Base-by-base conservation (phyloP, 2,888 invertebrate genomes). In the Leptinotarsa juncta region DNA sequence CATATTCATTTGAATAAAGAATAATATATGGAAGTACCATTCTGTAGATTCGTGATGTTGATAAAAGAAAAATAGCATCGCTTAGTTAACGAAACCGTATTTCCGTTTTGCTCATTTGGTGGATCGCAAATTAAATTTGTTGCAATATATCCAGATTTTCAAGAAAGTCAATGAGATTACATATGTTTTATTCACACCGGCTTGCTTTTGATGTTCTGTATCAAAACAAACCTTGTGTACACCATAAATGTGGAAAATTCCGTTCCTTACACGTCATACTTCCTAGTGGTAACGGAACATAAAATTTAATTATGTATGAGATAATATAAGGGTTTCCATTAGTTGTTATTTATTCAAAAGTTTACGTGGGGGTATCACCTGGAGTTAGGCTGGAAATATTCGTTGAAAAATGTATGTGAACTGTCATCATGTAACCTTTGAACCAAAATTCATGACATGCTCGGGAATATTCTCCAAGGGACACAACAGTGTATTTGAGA, bases 291-390 rank as follows among this genome's bases (percentile, higher is more conserved):
- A 68, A 71, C 67, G 68, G 68, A 65, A 67, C 74, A 74, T 74
- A 65, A 71, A 74, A 71, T 74, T 74, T 68, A 74, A 74, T 74
- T 74, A 71, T 71, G 55, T 68, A 74, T 74, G 71, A 71, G 68
- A 62, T 15, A 48, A 48, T 62, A 65, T 74, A 67, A 74, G 67
- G 62, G 71, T 71, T 62, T 74, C 74, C 71, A 74, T 71, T 65
- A 68, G 50, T 62, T 57, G 48, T 74, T 71, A 74, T 71, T 74
- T 71, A 74, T 74, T 74, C 65, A 71, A 65, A 57, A 14, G 57
- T 57, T 23, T 57, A 42, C n/a, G 16, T 32, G 32, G 42, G 42
- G 4, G 32, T 62, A 42, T 42, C 60, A 23, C 32, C 32, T 32
- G 62, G 26, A 32, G 62, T 42, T 62, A 10, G 62, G 32, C 18